Base-by-base conservation (phyloP, 2,113 vertebrate genomes). In the Benitochromis conjunctus region DNA sequence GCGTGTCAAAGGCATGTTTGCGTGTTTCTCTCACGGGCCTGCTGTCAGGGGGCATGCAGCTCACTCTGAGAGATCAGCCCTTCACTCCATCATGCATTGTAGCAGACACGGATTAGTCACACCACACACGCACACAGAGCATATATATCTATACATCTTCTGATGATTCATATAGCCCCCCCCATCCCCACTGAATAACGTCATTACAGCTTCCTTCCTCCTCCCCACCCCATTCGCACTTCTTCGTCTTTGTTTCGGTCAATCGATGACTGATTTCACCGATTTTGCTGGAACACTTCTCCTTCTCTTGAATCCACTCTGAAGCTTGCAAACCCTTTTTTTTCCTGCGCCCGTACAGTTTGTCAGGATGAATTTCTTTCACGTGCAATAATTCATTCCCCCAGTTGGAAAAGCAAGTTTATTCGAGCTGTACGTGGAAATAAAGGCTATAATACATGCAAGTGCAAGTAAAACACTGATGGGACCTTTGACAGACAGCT, bases 21-120 rank as follows among this genome's bases (percentile, higher is more conserved):
- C 88, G 74, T 95, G 94, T 92, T 91, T 81, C 87, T 93, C 80
- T 86, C 88, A 48, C 85, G 86, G 89, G 80, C 66, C 82, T 89
- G 88, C 92, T 89, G 93, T 93, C 92, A 86, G 91, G 77, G 87
- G 89, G 85, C 90, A 92, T 94, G 94, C 90, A 89, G 84, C 91
- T 92, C 90, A 88, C 89, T 93, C 91, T 62, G 83, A 87, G 88
- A 94, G 92, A 93, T 91, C 88, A 91, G 92, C 86, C 85, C 86
- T 91, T 84, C 55, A 57, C 87, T 86, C 88, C 60, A 60, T 92
- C 93, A 92, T 85, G 94, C 86, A 86, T 62, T 90, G 93, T 92
- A 92, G 87, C 92, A 64, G 88, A 79, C 86, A 41, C 51, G 88
- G 92, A 94, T 92, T 92, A 91, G 93, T 94, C 94, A 95, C 88